Conservation (phyloP, 2,113 vertebrate genomes). For the Camelus dromedarius region DNA sequence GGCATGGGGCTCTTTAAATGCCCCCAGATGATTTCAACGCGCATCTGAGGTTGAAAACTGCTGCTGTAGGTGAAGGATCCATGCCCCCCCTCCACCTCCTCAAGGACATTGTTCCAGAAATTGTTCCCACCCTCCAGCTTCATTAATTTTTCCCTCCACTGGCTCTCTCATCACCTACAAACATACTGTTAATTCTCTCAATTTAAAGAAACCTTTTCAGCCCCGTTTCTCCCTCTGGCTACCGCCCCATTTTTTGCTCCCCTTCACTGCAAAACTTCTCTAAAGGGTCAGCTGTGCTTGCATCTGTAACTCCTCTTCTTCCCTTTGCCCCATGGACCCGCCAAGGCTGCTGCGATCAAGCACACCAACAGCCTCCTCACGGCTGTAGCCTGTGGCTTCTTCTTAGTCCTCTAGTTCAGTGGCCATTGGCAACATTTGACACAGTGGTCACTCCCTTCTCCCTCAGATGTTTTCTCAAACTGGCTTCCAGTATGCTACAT, state of each 20-base stretch:
- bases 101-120: neutral
- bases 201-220: neutral
- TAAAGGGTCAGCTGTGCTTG: accelerated
- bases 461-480: neutral
- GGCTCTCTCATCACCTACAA: neutral
- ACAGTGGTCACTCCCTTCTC: neutral
- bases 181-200: neutral
- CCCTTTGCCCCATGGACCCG: neutral
- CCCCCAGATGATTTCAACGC: neutral
- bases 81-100: accelerated
- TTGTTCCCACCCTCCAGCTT: no score
- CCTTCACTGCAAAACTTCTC: neutral
- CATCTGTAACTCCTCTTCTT: neutral
- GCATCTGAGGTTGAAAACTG: neutral
- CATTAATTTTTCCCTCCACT: neutral
- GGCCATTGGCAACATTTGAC: neutral
- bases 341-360: neutral
- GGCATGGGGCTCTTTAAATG: neutral
- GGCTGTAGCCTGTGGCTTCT: accelerated
- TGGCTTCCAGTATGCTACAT: neutral
- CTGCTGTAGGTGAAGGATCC: no score
- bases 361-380: neutral
- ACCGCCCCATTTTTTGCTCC: neutral
- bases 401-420: neutral
- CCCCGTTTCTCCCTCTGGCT: neutral